Evolutionary conservation across 1,140 invertebrate genomes (phyloP).

Genomic region (Hesperophylax magnus): DNA sequence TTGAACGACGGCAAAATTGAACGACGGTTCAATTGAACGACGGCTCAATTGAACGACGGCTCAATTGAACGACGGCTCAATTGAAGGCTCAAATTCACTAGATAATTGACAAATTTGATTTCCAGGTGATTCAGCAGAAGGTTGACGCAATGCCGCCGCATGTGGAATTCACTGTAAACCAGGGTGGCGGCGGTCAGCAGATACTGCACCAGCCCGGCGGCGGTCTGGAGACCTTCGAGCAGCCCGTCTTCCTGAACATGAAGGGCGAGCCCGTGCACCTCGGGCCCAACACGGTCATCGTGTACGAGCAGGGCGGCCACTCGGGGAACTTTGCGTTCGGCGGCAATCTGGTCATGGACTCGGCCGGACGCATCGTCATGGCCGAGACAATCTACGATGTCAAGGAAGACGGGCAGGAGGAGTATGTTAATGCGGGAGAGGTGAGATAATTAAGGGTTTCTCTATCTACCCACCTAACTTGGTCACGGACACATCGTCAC

Average conservation of each 20-base stretch:
- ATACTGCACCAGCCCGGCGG: conserved; percentile 64
- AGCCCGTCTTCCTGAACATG: conserved; percentile 60
- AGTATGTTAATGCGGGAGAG: conserved; percentile 41
- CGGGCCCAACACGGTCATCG: conserved; percentile 67
- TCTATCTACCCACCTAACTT: neutral
- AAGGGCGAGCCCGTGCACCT: conserved; percentile 64
- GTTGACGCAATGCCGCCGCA: conserved; percentile 55
- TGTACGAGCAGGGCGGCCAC: conserved; percentile 63
- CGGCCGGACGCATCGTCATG: conserved; percentile 67
- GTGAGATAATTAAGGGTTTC: neutral
- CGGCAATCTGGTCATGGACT: conserved; percentile 68
- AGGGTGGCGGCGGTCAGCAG: conserved; percentile 61
- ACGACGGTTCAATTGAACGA: no score
- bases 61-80: no score
- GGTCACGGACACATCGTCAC: conserved; percentile 58
- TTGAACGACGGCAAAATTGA: no score
- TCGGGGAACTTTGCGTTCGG: conserved; percentile 66
- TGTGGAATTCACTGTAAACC: conserved; percentile 67
- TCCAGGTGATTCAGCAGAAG: conserved; percentile 59
- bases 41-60: no score
- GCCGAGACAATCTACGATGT: conserved; percentile 69
- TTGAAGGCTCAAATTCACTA: no score
- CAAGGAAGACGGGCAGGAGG: conserved; percentile 65
- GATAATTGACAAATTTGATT: no score
- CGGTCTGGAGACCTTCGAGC: conserved; percentile 53